These are phyloP conservation scores for Equus quagga DNA, from an alignment of 2,113 vertebrate species.

Conservation along the genomic window DNA sequence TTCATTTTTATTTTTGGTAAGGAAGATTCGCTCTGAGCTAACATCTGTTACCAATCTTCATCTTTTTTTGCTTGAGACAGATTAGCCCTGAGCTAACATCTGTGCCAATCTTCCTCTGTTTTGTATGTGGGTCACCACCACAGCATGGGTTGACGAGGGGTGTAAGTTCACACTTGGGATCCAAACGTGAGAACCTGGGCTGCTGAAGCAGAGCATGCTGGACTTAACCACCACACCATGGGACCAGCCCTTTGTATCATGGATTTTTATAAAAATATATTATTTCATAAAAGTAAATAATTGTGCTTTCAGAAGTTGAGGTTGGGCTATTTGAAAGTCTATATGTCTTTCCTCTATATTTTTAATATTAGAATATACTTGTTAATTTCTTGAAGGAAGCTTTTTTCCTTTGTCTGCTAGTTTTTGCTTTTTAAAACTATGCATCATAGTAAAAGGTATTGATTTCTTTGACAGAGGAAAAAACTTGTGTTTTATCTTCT, in stretches of 20 bases:
- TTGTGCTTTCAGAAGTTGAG: neutral
- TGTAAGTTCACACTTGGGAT: no score
- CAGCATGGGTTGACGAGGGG: no score
- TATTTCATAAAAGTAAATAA: slow-evolving; percentile 2
- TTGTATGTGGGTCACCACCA: no score
- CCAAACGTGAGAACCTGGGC: no score
- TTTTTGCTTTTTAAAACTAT: neutral
- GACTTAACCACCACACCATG: no score
- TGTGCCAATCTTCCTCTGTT: no score
- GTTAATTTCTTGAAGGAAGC: neutral
- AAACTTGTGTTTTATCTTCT: neutral
- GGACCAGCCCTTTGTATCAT: neutral
- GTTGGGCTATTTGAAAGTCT: neutral
- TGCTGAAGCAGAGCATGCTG: no score
- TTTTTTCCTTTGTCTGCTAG: neutral
- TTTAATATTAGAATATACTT: neutral
- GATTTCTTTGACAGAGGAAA: neutral
- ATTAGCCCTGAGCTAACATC: no score
- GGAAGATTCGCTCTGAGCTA: no score
- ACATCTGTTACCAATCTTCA: no score
- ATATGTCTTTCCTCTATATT: neutral
- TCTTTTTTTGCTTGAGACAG: no score
- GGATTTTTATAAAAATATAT: neutral
- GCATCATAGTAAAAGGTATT: neutral
- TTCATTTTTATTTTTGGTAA: no score